Evolutionary conservation across 2,113 vertebrate genomes (phyloP), one percentile per base, ranked within the genome.

Genomic region (Hystrix brachyura): DNA sequence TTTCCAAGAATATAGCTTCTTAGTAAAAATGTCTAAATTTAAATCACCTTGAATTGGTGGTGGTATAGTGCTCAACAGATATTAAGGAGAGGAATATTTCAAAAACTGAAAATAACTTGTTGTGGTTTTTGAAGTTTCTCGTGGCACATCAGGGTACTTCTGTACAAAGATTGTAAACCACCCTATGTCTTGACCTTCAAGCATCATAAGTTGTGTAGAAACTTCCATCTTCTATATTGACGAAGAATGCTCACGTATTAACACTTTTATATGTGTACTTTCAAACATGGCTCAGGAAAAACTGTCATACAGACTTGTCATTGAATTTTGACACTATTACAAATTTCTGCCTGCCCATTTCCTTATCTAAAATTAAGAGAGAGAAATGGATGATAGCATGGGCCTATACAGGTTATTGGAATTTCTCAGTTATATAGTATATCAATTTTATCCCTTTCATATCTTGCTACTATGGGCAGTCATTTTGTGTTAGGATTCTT

Each of bases 301-400:
- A 51, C 51, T 23, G 7, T 51, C 21, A 55, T 19, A 60, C 1
- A n/a, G 5, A 60, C 0, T 59, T 80, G 9, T 90, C 51, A 87
- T 71, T 91, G 53, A 72, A 53, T 80, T 89, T 95, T 65, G 29
- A 65, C 15, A 12, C 29, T n/a, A 48, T 69, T 29, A 67, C 38
- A 94, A 57, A n/a, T 87, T 71, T 90, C 11, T 87, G 21, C 90
- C 15, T 84, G 74, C 76, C 43, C 21, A 6, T 85, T 94, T 94
- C 11, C 72, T 90, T 15, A 65, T 55, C 32, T 85, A 46, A 89
- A 83, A 67, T 80, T 94, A 74, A 86, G 38, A 86, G 59, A 82
- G 7, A 72, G 62, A 69, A 57, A 6, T 32, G 62, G 3, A 21
- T 23, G 84, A 55, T 86, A 32, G 46, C 43, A 21, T 7, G 79